phyloP scores from a whole-genome alignment of 2,888 invertebrate genomes.

The Lordiphosa fenestrarum region DNA sequence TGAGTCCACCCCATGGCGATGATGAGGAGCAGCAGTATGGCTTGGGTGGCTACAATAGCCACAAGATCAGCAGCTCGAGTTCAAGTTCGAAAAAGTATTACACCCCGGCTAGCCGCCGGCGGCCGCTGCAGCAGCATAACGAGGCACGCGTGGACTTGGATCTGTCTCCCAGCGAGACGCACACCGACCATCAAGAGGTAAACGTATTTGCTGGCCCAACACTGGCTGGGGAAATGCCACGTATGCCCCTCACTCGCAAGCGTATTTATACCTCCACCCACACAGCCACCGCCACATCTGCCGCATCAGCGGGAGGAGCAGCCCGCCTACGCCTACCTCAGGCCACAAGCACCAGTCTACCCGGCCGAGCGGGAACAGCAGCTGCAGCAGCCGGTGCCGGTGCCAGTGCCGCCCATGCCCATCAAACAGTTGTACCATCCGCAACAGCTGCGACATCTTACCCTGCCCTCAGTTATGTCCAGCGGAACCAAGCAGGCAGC shows the following conservation, averaged over 20 bases:
- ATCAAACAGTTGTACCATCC: conserved; percentile 53
- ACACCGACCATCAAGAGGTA: conserved; percentile 77
- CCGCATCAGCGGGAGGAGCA: conserved; percentile 37
- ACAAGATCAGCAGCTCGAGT: conserved; percentile 30
- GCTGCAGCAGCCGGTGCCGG: conserved; percentile 34
- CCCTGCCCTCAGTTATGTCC: conserved; percentile 43
- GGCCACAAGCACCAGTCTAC: conserved; percentile 45
- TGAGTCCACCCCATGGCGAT: conserved; percentile 76
- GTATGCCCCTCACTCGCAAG: conserved; percentile 76
- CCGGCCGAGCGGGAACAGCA: conserved; percentile 55
- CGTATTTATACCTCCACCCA: conserved; percentile 77
- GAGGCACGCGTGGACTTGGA: conserved; percentile 75
- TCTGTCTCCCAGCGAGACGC: conserved; percentile 72
- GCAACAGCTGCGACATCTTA: conserved; percentile 52
- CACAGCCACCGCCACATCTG: conserved; percentile 52
- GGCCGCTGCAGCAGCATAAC: conserved; percentile 50
- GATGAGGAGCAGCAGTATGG: conserved; percentile 44
- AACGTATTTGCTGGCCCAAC: conserved; percentile 67
- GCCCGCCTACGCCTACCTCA: conserved; percentile 54
- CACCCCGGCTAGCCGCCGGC: conserved; percentile 44
- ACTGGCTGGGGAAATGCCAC: conserved; percentile 61
- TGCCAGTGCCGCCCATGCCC: conserved; percentile 64
- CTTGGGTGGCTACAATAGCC: conserved; percentile 47
- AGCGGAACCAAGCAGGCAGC: conserved; percentile 34
- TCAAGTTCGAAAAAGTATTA: conserved; percentile 56